These are phyloP conservation scores for Aphaenogaster rudis DNA, from an alignment of 1,140 invertebrate genomes.

Conservation along the genomic window DNA sequence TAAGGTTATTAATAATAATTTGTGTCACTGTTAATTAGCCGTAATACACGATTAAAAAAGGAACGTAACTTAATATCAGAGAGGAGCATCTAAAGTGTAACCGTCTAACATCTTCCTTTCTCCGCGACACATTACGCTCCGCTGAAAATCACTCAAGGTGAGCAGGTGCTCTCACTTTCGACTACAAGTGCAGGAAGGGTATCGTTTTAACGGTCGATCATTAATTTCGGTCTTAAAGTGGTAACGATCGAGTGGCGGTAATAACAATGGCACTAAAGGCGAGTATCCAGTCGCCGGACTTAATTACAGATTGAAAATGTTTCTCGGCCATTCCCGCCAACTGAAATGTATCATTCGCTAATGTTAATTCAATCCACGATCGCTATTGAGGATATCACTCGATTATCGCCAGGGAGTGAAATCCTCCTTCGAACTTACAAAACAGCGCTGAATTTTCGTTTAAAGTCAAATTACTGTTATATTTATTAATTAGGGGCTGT, in stretches of 20 bases:
- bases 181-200: slow-evolving; percentile 47
- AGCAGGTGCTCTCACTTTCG: slow-evolving; percentile 61
- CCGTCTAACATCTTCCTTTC: slow-evolving; percentile 38
- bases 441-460: neutral
- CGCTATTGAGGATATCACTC: neutral
- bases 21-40: neutral
- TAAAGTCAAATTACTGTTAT: neutral
- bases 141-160: slow-evolving; percentile 62
- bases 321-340: neutral
- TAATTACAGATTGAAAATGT: slow-evolving; percentile 54
- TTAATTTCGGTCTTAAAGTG: slow-evolving; percentile 62
- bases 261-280: slow-evolving; percentile 56
- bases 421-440: neutral
- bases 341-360: slow-evolving; percentile 45
- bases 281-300: slow-evolving; percentile 41
- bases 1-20: neutral
- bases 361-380: slow-evolving; percentile 47
- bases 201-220: slow-evolving; percentile 58
- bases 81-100: neutral
- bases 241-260: slow-evolving; percentile 54
- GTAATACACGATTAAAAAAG: slow-evolving; percentile 21
- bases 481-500: neutral
- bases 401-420: neutral
- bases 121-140: slow-evolving; percentile 49
- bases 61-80: neutral